Base-by-base conservation (phyloP, 2,888 invertebrate genomes). In the Microchrysa polita region DNA sequence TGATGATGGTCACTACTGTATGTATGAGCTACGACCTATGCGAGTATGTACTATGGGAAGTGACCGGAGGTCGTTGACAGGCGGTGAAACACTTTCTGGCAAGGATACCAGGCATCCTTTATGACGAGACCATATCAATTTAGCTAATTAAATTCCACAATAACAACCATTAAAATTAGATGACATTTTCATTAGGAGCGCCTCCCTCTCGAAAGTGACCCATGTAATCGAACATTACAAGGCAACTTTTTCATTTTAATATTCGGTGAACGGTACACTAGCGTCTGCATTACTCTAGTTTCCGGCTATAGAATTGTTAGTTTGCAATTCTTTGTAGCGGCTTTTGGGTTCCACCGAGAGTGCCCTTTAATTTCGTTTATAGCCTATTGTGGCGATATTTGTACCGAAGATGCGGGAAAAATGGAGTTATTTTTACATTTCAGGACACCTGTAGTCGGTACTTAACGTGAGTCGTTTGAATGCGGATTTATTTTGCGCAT, bases 211-310 rank as follows among this genome's bases (percentile, higher is more conserved):
- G 22, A 65, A 65, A 44, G 44, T 44, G 65, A 65, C 65, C 65
- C 65, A 65, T 65, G 65, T 65, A 44, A 65, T 65, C 65, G 65
- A 65, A 65, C 65, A 65, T 65, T 65, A 65, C 65, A 65, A 44
- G 48, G 65, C 65, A 65, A 65, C 48, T 65, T 65, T 65, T 65
- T 65, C 65, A 65, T 65, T 65, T 65, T 65, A 65, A 65, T 65
- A 65, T 65, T 65, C 65, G 20, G 16, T n/a, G n/a, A 14, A 1
- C 65, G 65, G 65, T 65, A n/a, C n/a, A n/a, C n/a, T n/a, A 65
- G 22, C 22, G 65, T 14, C 65, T 44, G 44, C 44, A 65, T 65
- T 65, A 65, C 65, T 65, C 65, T 22, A 44, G 65, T 65, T 65
- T 65, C 14, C 65, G 14, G 23, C 22, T 65, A 16, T n/a, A 20